Conservation (phyloP, 2,113 vertebrate species). For the Kobus ellipsiprymnus region DNA sequence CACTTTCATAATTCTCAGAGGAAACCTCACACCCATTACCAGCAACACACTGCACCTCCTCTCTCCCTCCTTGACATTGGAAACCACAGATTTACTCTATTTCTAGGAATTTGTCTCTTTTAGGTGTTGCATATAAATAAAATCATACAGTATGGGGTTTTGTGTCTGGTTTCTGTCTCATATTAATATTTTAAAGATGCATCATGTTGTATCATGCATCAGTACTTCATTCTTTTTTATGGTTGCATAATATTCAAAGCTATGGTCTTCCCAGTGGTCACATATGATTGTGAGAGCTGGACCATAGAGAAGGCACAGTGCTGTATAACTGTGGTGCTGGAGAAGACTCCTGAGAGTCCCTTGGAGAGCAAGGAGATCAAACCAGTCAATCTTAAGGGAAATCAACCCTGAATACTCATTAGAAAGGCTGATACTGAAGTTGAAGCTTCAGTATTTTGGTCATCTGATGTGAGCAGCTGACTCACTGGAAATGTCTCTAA, state of each 20-base stretch:
- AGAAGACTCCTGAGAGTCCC: background rate
- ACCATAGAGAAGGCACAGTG: background rate
- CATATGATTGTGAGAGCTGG: background rate
- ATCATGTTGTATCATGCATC: background rate
- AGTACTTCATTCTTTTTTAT: background rate
- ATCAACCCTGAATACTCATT: background rate
- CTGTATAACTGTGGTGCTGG: background rate
- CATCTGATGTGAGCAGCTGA: background rate
- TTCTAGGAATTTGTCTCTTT: background rate
- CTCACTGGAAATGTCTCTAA: background rate
- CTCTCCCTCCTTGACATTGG: background rate
- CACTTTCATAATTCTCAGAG: background rate
- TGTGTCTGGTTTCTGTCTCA: background rate
- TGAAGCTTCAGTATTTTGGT: background rate
- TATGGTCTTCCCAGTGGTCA: background rate
- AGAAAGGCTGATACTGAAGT: background rate
- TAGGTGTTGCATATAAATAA: background rate
- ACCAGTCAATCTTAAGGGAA: background rate
- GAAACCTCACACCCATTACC: background rate
- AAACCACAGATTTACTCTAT: background rate
- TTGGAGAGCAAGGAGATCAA: background rate
- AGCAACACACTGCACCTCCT: background rate
- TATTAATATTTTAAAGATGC: background rate
- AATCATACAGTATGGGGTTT: background rate
- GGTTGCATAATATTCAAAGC: background rate